Evolutionary conservation across 2,888 invertebrate genomes (phyloP).

Genomic region (Coecobrya sp.): DNA sequence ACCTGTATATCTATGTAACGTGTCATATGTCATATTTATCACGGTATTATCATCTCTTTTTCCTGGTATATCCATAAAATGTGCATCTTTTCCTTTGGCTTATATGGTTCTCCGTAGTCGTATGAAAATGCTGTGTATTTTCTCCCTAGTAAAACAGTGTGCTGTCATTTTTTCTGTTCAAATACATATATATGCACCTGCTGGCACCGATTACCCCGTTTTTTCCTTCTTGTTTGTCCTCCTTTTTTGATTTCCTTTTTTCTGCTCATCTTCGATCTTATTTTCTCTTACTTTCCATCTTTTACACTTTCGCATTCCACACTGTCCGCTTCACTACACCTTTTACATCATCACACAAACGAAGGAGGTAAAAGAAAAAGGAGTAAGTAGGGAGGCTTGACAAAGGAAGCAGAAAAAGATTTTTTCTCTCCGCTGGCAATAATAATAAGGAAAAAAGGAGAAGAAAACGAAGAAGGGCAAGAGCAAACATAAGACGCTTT

Average conservation of each 20-base stretch:
- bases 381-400: background rate
- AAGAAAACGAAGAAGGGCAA: background rate
- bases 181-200: background rate
- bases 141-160: no score
- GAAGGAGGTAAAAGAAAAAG: background rate
- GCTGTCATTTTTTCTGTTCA: background rate
- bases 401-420: background rate
- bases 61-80: background rate
- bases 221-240: background rate
- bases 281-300: background rate
- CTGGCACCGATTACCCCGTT: background rate
- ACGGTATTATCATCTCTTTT: no score
- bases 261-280: background rate
- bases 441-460: background rate
- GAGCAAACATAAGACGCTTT: background rate
- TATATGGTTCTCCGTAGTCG: background rate
- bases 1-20: background rate
- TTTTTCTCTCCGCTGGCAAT: background rate
- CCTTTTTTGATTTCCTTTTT: background rate
- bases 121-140: background rate
- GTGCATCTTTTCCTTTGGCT: background rate
- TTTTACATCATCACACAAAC: background rate
- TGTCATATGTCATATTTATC: background rate
- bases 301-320: background rate
- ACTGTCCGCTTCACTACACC: background rate